Evolutionary conservation across 2,113 vertebrate genomes (phyloP).

Genomic region (Gnathonemus echidnorhynchus): DNA sequence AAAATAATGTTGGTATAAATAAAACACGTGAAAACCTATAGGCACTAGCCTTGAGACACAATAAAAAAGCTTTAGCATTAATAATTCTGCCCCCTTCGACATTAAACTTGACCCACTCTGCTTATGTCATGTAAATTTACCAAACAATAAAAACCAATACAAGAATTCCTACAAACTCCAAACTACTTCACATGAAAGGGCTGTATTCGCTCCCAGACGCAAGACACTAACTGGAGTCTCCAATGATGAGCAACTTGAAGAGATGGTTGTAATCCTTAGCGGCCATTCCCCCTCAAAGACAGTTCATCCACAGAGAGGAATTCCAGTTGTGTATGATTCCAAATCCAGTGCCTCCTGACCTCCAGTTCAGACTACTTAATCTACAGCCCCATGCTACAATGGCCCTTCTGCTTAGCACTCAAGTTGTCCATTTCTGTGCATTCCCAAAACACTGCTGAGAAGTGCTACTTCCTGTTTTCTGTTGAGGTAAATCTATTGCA

Average conservation of each 20-base stretch:
- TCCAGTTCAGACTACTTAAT: slow-evolving; percentile 6
- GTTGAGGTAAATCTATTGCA: neutral
- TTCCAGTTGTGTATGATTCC: slow-evolving; percentile 4
- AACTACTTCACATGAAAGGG: neutral
- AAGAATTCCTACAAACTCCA: neutral
- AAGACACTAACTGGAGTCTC: slow-evolving; percentile 71
- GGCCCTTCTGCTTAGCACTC: neutral
- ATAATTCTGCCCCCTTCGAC: neutral
- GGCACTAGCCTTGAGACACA: neutral
- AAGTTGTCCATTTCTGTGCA: neutral
- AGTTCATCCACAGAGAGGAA: neutral
- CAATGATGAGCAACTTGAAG: slow-evolving; percentile 77
- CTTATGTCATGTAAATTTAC: neutral
- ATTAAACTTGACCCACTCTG: neutral
- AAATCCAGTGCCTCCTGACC: neutral
- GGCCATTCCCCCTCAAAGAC: slow-evolving; percentile 50
- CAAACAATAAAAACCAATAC: neutral
- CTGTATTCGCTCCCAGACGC: neutral
- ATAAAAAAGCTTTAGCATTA: neutral
- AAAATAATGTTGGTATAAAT: neutral
- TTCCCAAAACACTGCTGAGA: neutral
- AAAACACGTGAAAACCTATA: neutral
- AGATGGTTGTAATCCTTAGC: slow-evolving; percentile 74
- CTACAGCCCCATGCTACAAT: neutral
- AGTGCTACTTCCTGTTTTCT: neutral